Conservation (phyloP, 2,888 invertebrate species). For the Patella ulyssiponensis region DNA sequence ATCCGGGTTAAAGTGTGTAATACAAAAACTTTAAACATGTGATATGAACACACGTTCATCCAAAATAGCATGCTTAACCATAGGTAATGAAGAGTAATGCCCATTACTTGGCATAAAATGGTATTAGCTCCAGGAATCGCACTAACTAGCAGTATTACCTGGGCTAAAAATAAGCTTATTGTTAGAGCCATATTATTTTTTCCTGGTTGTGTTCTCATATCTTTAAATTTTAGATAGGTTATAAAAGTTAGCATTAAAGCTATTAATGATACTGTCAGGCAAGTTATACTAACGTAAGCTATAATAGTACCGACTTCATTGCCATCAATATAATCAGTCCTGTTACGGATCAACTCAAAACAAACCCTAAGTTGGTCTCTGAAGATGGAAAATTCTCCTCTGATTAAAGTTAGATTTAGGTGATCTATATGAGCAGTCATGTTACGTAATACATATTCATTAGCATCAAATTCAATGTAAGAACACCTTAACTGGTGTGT, state of each 20-base stretch:
- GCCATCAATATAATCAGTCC: neutral
- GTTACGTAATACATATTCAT: neutral
- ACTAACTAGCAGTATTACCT: slow-evolving; percentile 38
- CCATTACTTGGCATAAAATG: slow-evolving; percentile 36
- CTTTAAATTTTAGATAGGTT: slow-evolving; percentile 32
- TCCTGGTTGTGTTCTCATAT: slow-evolving; percentile 40
- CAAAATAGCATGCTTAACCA: slow-evolving; percentile 44
- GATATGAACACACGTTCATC: slow-evolving; percentile 45
- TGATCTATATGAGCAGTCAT: neutral
- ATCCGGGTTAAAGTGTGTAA: slow-evolving; percentile 14
- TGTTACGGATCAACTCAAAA: neutral
- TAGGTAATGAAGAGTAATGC: slow-evolving; percentile 42
- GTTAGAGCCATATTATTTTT: slow-evolving; percentile 42
- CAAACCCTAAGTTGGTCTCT: neutral
- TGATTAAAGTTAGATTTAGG: neutral
- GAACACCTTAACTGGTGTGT: neutral
- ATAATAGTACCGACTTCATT: neutral
- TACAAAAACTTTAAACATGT: slow-evolving; percentile 37
- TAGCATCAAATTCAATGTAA: neutral
- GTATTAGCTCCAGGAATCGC: slow-evolving; percentile 12
- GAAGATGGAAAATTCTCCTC: neutral
- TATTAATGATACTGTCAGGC: slow-evolving; percentile 30
- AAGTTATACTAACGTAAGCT: neutral
- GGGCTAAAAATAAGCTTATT: slow-evolving; percentile 36
- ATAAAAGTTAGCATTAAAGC: slow-evolving; percentile 41